A percentile compares a stretch with the other conserved stretches of the same genome.
Conservation (phyloP, 1,140 invertebrate species). For the Leptinotarsa undecemlineata region DNA sequence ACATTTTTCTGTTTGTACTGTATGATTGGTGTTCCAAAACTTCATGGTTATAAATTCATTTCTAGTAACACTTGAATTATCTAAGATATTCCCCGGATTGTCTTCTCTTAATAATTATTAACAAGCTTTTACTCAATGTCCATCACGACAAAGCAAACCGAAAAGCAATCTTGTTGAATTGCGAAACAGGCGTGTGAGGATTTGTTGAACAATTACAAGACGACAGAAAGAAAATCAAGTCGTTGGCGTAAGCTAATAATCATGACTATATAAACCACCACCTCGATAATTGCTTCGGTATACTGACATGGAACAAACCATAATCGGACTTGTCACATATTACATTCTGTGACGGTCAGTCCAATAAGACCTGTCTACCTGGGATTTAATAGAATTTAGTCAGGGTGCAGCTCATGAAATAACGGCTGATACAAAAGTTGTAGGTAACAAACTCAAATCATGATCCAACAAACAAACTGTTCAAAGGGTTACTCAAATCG, state of each 20-base stretch:
- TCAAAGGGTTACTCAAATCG: too few relatives aligned
- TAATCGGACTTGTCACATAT: conserved; percentile 21
- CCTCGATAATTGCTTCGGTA: conserved; percentile 11
- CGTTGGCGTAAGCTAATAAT: conserved; percentile 23
- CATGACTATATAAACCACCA: conserved; percentile 18
- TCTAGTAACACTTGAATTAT: too few relatives aligned
- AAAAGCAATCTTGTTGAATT: not conserved
- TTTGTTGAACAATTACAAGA: conserved; percentile 19
- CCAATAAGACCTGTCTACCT: conserved; percentile 20
- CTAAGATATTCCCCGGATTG: too few relatives aligned
- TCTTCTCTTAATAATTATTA: too few relatives aligned
- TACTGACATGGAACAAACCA: conserved; percentile 14
- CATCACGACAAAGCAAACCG: not conserved
- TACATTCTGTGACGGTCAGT: conserved; percentile 17
- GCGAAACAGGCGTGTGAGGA: conserved; percentile 6
- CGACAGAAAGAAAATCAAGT: conserved; percentile 14
- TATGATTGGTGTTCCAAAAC: too few relatives aligned
- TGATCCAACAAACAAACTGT: too few relatives aligned
- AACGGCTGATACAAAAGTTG: too few relatives aligned
- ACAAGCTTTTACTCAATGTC: too few relatives aligned
- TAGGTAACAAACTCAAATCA: too few relatives aligned
- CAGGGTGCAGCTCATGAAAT: not conserved
- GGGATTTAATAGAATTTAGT: not conserved
- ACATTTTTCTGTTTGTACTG: too few relatives aligned
- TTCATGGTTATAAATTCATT: too few relatives aligned